Evolutionary conservation across 1,140 invertebrate species (phyloP).

Genomic region (Pinna nobilis): DNA sequence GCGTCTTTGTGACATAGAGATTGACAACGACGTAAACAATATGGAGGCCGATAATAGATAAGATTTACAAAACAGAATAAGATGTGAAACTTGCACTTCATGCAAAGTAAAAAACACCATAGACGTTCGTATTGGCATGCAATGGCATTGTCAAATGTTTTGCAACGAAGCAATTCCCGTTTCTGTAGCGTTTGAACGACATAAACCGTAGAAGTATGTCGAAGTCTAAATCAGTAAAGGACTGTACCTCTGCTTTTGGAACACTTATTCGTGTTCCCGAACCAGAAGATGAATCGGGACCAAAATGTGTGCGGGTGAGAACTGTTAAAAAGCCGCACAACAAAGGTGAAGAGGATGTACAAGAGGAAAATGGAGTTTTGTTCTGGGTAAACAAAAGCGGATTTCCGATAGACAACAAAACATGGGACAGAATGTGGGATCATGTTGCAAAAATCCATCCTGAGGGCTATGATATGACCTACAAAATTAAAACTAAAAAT

Average conservation of each 20-base stretch:
- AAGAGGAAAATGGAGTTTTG: conserved; percentile 68
- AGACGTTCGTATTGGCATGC: no score
- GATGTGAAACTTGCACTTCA: no score
- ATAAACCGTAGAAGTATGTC: not conserved
- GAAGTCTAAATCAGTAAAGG: conserved; percentile 24
- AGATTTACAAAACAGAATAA: no score
- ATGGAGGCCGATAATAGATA: no score
- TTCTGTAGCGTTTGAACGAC: no score
- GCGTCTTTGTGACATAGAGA: no score
- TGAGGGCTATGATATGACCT: conserved; percentile 59
- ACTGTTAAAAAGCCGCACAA: conserved; percentile 30
- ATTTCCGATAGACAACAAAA: conserved; percentile 70
- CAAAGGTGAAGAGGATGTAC: conserved; percentile 54
- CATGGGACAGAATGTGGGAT: conserved; percentile 74
- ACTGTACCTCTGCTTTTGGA: conserved; percentile 16
- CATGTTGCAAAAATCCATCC: conserved; percentile 72
- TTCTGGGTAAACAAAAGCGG: conserved; percentile 74
- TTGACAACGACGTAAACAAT: no score
- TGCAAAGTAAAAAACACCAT: no score
- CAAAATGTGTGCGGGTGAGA: conserved; percentile 23
- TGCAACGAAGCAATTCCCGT: no score
- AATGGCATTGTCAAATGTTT: no score
- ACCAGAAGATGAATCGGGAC: conserved; percentile 42
- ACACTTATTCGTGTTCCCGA: conserved; percentile 25
- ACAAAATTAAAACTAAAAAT: conserved; percentile 49